Percentiles rank a stretch among this genome's conserved stretches.
phyloP scores from a whole-genome alignment of 1,140 invertebrate species.

The Andricus grossulariae region DNA sequence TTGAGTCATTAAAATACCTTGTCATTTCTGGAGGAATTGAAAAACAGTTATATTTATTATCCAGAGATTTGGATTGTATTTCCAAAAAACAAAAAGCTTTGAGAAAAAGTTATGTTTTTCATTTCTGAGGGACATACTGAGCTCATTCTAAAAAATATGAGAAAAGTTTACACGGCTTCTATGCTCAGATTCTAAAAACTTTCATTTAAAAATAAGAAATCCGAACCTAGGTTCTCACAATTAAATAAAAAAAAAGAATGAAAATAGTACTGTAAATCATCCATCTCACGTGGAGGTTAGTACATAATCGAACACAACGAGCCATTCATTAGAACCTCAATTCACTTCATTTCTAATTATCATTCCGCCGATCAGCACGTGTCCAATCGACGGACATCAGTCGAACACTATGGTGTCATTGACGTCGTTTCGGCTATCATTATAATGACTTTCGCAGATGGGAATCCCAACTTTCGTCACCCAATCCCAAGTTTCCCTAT shows the following conservation, averaged over 20 bases:
- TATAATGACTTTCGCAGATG: constrained; percentile 14
- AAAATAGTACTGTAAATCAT: not conserved
- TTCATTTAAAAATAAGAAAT: no score
- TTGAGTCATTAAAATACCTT: no score
- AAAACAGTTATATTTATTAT: no score
- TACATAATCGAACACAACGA: constrained; percentile 33
- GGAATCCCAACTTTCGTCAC: constrained; percentile 6
- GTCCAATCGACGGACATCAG: constrained; percentile 47
- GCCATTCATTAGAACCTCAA: constrained; percentile 49
- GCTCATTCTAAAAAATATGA: no score
- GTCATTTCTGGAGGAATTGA: no score
- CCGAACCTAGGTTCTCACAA: no score
- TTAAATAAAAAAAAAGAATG: not conserved
- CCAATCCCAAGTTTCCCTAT: not conserved
- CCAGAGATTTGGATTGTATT: no score
- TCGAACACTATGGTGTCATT: constrained; percentile 51
- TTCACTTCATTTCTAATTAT: constrained; percentile 54
- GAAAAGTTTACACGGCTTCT: no score
- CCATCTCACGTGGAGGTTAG: not conserved
- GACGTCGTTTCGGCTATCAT: constrained; percentile 26
- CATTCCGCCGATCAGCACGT: constrained; percentile 34
- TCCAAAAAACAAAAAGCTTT: no score
- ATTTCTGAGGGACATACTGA: no score
- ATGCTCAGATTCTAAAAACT: no score
- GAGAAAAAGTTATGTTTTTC: no score